Percentiles rank a stretch among this genome's conserved stretches.
phyloP scores from a whole-genome alignment of 2,888 invertebrate genomes.

The Philonicus albiceps region DNA sequence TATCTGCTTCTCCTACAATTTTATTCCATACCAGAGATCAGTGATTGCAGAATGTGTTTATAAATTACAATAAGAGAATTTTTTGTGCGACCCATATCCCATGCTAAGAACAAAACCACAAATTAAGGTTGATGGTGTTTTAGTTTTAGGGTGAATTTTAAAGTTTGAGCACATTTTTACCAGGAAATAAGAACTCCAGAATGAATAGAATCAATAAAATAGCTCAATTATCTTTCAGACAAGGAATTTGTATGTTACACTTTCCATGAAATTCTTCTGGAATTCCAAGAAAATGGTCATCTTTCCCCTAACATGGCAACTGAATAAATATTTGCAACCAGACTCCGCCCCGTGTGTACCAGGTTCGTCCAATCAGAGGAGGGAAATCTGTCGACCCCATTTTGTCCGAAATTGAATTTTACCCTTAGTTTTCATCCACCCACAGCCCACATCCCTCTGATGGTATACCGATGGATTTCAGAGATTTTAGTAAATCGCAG shows the following conservation, averaged over 20 bases:
- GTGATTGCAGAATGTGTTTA: too few species aligned
- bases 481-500: constrained; percentile 27
- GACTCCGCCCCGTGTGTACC: not conserved
- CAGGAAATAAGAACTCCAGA: not conserved
- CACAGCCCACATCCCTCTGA: not conserved
- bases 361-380: not conserved
- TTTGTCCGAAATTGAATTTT: not conserved
- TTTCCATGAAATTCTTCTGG: constrained; percentile 51
- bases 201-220: not conserved
- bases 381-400: constrained; percentile 17
- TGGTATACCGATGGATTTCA: not conserved
- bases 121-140: not conserved
- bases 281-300: not conserved
- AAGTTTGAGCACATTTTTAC: not conserved
- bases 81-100: too few species aligned
- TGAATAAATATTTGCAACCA: not conserved
- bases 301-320: not conserved
- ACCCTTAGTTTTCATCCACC: not conserved
- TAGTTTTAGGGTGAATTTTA: not conserved
- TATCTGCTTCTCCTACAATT: too few species aligned
- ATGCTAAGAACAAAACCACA: too few species aligned
- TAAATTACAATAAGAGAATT: too few species aligned
- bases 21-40: too few species aligned
- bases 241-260: not conserved
- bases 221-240: not conserved